Conservation (phyloP, 2,888 invertebrate genomes). For the Folsomia candida region DNA sequence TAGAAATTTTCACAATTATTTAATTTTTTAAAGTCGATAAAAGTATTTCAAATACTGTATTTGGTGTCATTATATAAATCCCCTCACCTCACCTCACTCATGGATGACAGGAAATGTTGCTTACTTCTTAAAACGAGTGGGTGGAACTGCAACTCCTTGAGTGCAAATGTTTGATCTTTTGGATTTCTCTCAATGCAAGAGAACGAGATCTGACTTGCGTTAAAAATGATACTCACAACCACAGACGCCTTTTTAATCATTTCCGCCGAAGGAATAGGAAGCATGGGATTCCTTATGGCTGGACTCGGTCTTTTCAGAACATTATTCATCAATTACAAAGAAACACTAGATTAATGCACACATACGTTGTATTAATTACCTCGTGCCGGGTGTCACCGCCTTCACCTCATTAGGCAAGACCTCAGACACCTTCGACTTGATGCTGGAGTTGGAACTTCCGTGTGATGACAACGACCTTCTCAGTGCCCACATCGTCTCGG, state of each 20-base stretch:
- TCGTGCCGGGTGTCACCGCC: too few relatives aligned
- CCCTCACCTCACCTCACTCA: slow-evolving; percentile 14
- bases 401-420: too few relatives aligned
- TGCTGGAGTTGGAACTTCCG: too few relatives aligned
- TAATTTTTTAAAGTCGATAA: too few relatives aligned
- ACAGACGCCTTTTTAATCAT: slow-evolving; percentile 12
- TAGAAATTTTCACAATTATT: neutral
- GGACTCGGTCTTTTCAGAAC: neutral
- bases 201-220: slow-evolving; percentile 31
- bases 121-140: slow-evolving; percentile 23
- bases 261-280: slow-evolving; percentile 16
- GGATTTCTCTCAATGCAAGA: slow-evolving; percentile 19
- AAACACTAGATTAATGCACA: too few relatives aligned
- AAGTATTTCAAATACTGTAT: too few relatives aligned
- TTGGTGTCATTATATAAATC: neutral
- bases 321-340: too few relatives aligned
- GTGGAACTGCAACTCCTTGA: slow-evolving; percentile 20
- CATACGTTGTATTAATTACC: too few relatives aligned
- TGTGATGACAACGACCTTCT: too few relatives aligned
- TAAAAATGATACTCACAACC: slow-evolving; percentile 34
- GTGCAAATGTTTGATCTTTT: neutral
- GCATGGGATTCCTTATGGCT: slow-evolving; percentile 17
- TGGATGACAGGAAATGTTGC: slow-evolving; percentile 26
- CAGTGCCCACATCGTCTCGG: too few relatives aligned
- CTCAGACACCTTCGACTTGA: too few relatives aligned